Conservation (phyloP, 2,797 vertebrate species). For the Phataginus tetradactyla region DNA sequence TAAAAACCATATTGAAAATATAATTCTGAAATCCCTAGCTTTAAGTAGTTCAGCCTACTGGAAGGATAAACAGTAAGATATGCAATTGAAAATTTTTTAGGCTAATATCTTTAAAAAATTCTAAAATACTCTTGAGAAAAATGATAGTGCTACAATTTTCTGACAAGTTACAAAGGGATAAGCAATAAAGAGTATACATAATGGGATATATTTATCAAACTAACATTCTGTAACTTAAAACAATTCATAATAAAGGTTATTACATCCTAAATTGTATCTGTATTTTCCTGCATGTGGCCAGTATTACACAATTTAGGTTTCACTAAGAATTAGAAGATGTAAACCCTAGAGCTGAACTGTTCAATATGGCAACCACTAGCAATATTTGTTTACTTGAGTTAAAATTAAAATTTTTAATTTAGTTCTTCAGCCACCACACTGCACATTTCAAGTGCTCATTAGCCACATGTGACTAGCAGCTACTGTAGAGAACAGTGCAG, state of each 20-base stretch:
- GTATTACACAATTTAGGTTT: slow-evolving; percentile 1
- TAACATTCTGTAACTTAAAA: neutral
- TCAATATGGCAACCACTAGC: neutral
- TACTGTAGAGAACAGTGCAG: neutral
- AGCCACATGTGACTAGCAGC: neutral
- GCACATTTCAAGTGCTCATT: neutral
- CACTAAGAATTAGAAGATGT: neutral
- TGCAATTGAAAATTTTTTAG: neutral
- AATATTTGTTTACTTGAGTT: neutral
- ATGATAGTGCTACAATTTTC: neutral
- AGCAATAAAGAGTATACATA: neutral
- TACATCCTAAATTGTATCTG: slow-evolving; percentile 22
- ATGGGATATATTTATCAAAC: neutral
- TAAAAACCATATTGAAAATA: slow-evolving; percentile 21
- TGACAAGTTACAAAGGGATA: neutral
- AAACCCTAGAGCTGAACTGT: neutral
- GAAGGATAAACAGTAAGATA: neutral
- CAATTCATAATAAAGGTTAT: neutral
- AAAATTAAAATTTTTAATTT: slow-evolving; percentile 26
- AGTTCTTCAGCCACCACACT: neutral
- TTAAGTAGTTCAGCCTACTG: neutral
- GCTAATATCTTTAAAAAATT: neutral
- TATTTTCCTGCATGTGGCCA: neutral
- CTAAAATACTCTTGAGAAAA: neutral
- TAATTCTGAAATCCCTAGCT: slow-evolving; percentile 3